phyloP scores from a whole-genome alignment of 2,888 invertebrate species.

The Macroteleia sp. region DNA sequence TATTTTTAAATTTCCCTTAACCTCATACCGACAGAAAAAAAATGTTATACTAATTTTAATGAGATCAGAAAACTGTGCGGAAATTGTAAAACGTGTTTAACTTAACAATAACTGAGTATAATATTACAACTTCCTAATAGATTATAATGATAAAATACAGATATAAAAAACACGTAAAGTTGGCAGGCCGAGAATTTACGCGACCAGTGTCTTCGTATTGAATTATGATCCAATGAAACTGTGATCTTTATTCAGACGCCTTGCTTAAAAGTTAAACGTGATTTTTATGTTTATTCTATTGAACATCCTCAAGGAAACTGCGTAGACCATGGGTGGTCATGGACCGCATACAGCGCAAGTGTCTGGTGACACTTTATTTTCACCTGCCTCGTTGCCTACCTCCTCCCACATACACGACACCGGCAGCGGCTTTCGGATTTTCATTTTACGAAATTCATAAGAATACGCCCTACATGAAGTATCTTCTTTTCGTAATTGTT shows the following conservation, averaged over 20 bases:
- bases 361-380: slow-evolving; percentile 78
- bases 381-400: slow-evolving; percentile 70
- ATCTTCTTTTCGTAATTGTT: slow-evolving; percentile 23
- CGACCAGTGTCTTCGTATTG: slow-evolving; percentile 21
- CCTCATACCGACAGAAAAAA: too few species aligned
- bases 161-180: slow-evolving; percentile 19
- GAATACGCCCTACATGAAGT: slow-evolving; percentile 5
- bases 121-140: too few species aligned
- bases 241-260: slow-evolving; percentile 41
- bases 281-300: slow-evolving; percentile 51
- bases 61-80: too few species aligned
- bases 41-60: too few species aligned
- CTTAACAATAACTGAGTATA: too few species aligned
- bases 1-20: too few species aligned
- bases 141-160: slow-evolving; percentile 30
- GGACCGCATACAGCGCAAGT: slow-evolving; percentile 71
- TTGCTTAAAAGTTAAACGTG: slow-evolving; percentile 47
- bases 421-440: slow-evolving; percentile 19
- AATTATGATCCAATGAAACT: slow-evolving; percentile 39
- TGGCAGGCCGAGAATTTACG: slow-evolving; percentile 37
- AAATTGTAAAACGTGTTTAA: too few species aligned
- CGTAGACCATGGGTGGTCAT: slow-evolving; percentile 72
- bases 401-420: slow-evolving; percentile 34
- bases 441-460: slow-evolving; percentile 36
- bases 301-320: slow-evolving; percentile 49